phyloP scores from a whole-genome alignment of 2,797 vertebrate species.

The Alauda arvensis region DNA sequence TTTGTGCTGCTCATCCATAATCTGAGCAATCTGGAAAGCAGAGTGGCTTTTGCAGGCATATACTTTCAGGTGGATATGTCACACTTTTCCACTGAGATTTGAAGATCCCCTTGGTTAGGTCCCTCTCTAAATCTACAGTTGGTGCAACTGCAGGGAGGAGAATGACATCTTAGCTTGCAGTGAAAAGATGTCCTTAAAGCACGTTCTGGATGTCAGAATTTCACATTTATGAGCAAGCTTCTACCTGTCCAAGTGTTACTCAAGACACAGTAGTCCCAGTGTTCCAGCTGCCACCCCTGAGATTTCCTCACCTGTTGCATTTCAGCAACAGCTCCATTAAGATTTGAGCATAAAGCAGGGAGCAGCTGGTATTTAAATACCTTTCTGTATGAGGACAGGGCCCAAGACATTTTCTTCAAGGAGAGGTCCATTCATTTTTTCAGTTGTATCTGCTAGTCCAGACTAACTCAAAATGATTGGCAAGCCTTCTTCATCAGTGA shows the following conservation, averaged over 20 bases:
- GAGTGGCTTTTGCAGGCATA: background rate
- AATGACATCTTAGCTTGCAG: background rate
- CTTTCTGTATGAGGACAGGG: background rate
- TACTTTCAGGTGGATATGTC: background rate
- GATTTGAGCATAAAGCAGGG: background rate
- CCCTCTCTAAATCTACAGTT: background rate
- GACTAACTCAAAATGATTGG: background rate
- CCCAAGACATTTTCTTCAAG: background rate
- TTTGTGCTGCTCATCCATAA: background rate
- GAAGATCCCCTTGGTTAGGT: background rate
- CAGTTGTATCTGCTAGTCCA: background rate
- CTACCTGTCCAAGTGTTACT: background rate
- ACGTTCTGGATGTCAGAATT: background rate
- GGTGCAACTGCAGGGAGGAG: background rate
- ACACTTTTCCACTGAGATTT: background rate
- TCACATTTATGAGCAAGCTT: background rate
- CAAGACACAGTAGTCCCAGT: background rate
- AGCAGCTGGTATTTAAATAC: background rate
- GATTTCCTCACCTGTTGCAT: accelerated
- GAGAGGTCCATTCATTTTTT: background rate
- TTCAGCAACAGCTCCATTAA: background rate
- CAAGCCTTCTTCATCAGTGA: background rate
- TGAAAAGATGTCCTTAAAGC: background rate
- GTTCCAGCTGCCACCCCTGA: background rate
- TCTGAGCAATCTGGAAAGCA: background rate